Percentiles rank a stretch among this genome's conserved stretches.
phyloP scores from a whole-genome alignment of 2,888 invertebrate genomes.

The Pristionchus exspectatus region DNA sequence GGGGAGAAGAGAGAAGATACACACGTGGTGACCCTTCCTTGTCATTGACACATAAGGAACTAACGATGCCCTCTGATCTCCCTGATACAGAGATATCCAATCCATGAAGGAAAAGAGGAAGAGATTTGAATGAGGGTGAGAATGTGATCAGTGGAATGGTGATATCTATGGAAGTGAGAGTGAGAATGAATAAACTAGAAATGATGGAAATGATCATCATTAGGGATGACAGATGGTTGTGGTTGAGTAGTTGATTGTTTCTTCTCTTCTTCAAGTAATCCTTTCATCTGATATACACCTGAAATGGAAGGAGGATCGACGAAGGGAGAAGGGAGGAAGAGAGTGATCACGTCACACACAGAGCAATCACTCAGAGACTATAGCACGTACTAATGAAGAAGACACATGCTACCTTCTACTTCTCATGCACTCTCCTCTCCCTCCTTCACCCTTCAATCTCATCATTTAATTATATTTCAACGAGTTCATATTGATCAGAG shows the following conservation, averaged over 20 bases:
- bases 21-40: conserved; percentile 41
- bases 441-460: background rate
- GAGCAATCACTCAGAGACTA: background rate
- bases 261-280: conserved; percentile 11
- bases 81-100: background rate
- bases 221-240: background rate
- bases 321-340: background rate
- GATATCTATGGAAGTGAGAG: background rate
- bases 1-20: background rate
- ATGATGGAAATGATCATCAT: background rate
- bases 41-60: conserved; percentile 13
- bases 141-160: conserved; percentile 3
- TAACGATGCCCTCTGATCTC: background rate
- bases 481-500: background rate
- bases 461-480: background rate
- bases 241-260: background rate
- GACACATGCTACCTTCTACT: conserved; percentile 6
- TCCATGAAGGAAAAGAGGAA: background rate
- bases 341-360: background rate
- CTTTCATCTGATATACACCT: conserved; percentile 52
- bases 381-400: conserved; percentile 21
- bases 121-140: conserved; percentile 14
- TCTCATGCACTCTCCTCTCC: background rate
- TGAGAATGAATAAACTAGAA: conserved; percentile 5
- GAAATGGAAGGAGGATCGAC: background rate